Conservation (phyloP, 1,140 invertebrate genomes). For the Diorhabda elongata region DNA sequence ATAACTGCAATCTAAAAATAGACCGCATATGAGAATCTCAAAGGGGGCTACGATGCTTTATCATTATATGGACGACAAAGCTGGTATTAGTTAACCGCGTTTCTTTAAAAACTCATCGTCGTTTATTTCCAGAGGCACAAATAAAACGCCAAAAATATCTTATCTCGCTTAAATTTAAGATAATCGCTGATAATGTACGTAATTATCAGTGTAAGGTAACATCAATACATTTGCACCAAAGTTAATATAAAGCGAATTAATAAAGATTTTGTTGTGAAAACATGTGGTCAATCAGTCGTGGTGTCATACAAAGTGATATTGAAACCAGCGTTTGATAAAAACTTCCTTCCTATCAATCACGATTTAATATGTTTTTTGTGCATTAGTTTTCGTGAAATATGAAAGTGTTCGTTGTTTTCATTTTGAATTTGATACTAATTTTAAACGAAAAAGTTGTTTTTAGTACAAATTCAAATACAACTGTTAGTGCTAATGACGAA, state of each 20-base stretch:
- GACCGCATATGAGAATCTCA: constrained; percentile 7
- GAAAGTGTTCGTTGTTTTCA: no score
- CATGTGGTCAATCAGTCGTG: neutral
- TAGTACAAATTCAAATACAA: no score
- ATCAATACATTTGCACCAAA: no score
- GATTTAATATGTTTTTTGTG: no score
- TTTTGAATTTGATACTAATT: no score
- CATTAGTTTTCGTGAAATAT: no score
- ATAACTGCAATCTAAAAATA: constrained; percentile 12
- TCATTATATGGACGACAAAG: neutral
- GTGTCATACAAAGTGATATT: constrained; percentile 3
- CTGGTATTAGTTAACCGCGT: neutral
- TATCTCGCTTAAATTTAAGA: neutral
- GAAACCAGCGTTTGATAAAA: constrained; percentile 1
- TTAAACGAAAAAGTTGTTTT: no score
- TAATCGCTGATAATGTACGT: neutral
- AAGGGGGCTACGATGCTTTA: constrained; percentile 13
- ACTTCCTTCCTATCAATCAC: neutral
- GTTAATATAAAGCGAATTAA: no score
- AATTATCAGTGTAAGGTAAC: neutral
- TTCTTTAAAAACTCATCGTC: neutral
- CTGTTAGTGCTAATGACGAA: no score
- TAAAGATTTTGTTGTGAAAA: constrained; percentile 1
- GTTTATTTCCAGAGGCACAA: no score
- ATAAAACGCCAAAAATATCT: neutral